phyloP scores from a whole-genome alignment of 2,113 vertebrate species.

The Bambusicola thoracicus region DNA sequence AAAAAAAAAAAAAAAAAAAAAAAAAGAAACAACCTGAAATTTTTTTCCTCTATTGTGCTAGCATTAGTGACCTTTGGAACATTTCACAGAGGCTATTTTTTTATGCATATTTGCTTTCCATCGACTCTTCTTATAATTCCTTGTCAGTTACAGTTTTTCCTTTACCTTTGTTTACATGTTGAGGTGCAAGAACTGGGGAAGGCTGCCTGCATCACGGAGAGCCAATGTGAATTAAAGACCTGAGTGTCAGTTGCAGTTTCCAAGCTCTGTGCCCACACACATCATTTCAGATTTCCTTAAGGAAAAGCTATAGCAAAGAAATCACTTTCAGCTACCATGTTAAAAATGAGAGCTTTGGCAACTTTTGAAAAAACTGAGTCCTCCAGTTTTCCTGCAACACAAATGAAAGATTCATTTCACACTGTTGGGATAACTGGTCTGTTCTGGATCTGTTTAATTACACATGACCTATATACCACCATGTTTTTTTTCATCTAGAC shows the following conservation, averaged over 20 bases:
- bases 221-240: accelerated
- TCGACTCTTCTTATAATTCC: not conserved
- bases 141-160: accelerated
- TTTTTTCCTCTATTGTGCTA: not conserved
- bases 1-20: too few species aligned
- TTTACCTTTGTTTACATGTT: not conserved
- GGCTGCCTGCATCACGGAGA: accelerated
- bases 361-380: not conserved
- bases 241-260: not conserved
- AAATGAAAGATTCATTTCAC: not conserved
- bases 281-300: not conserved
- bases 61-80: not conserved
- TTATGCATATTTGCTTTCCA: not conserved
- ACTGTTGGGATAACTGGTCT: not conserved
- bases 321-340: not conserved
- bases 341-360: not conserved
- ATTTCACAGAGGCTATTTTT: not conserved
- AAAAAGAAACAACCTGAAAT: not conserved
- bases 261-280: not conserved
- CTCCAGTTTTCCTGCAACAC: not conserved
- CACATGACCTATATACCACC: not conserved
- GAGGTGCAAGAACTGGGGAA: not conserved
- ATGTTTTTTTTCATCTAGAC: not conserved
- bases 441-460: not conserved
- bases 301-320: not conserved